Evolutionary conservation across 2,888 invertebrate species (phyloP).

Genomic region (Rutpela maculata): DNA sequence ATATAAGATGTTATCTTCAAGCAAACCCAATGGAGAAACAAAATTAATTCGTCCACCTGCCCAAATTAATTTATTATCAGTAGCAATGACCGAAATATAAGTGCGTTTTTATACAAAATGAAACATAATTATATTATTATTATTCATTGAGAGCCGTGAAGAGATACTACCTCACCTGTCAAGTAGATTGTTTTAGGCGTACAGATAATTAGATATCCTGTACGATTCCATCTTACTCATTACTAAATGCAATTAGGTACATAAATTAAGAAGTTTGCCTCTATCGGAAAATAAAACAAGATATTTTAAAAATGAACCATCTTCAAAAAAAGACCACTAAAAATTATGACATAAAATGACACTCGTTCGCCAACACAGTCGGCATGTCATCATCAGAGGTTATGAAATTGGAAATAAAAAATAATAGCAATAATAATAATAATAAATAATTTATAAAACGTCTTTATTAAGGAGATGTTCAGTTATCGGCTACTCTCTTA

Average conservation of each 20-base stretch:
- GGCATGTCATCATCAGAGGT: too few relatives aligned
- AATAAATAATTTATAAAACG: too few relatives aligned
- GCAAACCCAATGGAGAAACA: conserved; percentile 15
- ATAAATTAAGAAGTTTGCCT: background rate
- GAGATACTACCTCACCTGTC: conserved; percentile 41
- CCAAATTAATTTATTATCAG: conserved; percentile 43
- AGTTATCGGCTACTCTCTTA: too few relatives aligned
- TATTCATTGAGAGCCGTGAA: conserved; percentile 41
- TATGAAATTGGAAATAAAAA: too few relatives aligned
- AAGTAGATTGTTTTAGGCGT: conserved; percentile 27
- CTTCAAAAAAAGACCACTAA: too few relatives aligned
- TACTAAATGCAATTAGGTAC: background rate
- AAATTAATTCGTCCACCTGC: conserved; percentile 44
- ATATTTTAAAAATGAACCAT: too few relatives aligned
- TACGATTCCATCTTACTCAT: background rate
- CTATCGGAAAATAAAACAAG: background rate
- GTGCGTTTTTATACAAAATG: conserved; percentile 45
- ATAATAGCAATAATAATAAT: too few relatives aligned
- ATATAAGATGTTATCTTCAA: conserved; percentile 8
- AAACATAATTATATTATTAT: conserved; percentile 43
- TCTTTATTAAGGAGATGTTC: too few relatives aligned
- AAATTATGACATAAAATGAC: too few relatives aligned
- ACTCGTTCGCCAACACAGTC: too few relatives aligned
- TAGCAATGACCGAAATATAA: conserved; percentile 42
- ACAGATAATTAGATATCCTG: conserved; percentile 9